Percentiles rank a stretch among this genome's conserved stretches.
Evolutionary conservation across 2,888 invertebrate species (phyloP).

Genomic region (Cephalotes varians): DNA sequence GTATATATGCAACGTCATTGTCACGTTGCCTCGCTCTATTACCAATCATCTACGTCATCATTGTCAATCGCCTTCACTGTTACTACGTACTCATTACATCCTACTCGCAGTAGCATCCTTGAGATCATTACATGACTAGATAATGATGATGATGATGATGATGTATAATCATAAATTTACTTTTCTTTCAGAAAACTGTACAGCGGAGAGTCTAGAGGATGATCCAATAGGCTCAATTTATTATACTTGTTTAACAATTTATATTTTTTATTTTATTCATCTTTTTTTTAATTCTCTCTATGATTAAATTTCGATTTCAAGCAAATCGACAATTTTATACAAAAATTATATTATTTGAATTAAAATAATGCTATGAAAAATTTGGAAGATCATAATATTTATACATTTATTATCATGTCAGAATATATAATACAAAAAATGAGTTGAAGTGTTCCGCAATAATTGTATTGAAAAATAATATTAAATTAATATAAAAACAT

Average conservation of each 20-base stretch:
- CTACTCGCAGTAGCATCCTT: slow-evolving; percentile 9
- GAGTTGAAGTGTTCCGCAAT: background rate
- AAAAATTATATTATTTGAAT: background rate
- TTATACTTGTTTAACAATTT: background rate
- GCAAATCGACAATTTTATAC: background rate
- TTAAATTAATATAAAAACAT: background rate
- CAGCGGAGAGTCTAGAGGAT: background rate
- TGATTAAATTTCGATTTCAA: background rate
- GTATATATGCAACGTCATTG: slow-evolving; percentile 60
- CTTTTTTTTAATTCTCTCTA: background rate
- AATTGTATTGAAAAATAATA: background rate
- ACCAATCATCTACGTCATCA: slow-evolving; percentile 47
- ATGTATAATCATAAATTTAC: slow-evolving; percentile 22
- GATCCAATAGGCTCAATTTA: background rate
- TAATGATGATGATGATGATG: no score
- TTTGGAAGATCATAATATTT: background rate
- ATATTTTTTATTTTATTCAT: background rate
- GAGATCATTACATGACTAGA: slow-evolving; percentile 23
- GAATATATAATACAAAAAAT: background rate
- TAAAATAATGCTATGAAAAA: background rate
- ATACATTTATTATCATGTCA: background rate
- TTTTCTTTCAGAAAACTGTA: slow-evolving; percentile 7
- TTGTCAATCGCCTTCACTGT: slow-evolving; percentile 50
- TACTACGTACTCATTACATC: slow-evolving; percentile 24
- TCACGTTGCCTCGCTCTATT: slow-evolving; percentile 50